Conservation (phyloP, 2,113 vertebrate species). For the Raphicerus campestris region DNA sequence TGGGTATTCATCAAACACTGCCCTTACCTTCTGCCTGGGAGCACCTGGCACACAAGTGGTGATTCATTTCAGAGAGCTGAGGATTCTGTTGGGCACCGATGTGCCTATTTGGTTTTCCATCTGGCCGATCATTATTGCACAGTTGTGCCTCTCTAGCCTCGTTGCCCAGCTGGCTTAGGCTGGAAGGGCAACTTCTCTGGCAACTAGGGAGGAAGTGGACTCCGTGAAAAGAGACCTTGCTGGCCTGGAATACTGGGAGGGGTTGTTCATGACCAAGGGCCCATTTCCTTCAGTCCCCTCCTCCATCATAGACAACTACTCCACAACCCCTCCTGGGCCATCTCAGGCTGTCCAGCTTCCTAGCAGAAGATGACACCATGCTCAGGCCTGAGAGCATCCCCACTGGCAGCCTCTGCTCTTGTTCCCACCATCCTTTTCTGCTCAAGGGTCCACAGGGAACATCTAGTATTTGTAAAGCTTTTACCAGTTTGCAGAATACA, state of each 20-base stretch:
- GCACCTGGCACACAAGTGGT: fast-evolving
- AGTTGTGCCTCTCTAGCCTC: not conserved
- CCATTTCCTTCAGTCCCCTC: not conserved
- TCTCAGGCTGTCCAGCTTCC: not conserved
- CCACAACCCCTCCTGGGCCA: not conserved
- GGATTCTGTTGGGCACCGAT: not conserved
- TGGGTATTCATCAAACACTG: not conserved
- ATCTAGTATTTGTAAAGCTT: not conserved
- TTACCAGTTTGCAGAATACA: not conserved
- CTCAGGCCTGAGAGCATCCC: not conserved
- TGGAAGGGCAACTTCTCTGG: not conserved
- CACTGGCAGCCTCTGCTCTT: not conserved
- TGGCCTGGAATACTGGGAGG: not conserved
- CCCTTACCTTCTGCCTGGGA: not conserved
- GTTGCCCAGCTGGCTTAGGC: not conserved
- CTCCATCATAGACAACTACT: not conserved
- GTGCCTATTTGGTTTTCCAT: not conserved
- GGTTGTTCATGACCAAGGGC: not conserved
- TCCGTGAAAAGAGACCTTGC: not conserved
- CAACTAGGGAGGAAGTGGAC: not conserved
- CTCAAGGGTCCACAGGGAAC: not conserved
- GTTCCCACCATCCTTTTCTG: not conserved
- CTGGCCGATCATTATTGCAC: not conserved
- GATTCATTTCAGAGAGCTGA: not conserved
- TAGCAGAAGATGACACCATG: not conserved